Percentiles rank a stretch among this genome's conserved stretches.
These are phyloP conservation scores for Paralichthys olivaceus DNA, from an alignment of 2,113 vertebrate species.

Conservation along the genomic window DNA sequence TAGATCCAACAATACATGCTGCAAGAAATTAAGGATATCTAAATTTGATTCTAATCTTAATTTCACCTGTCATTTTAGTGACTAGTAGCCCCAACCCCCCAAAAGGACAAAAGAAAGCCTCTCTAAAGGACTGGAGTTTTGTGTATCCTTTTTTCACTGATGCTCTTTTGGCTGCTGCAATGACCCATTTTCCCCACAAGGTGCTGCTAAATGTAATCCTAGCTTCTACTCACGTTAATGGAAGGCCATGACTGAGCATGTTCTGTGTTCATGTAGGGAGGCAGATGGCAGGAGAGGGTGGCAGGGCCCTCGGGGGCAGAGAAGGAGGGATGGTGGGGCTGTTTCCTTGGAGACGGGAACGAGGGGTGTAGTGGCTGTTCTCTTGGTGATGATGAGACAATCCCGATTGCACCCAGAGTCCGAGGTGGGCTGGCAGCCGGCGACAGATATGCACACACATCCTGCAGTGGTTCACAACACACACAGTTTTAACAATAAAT, in stretches of 20 bases:
- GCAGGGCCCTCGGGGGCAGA: slow-evolving; percentile 82
- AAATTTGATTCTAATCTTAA: too few species aligned
- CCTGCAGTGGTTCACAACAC: slow-evolving; percentile 33
- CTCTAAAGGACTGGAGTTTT: too few species aligned
- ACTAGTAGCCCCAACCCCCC: too few species aligned
- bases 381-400: slow-evolving; percentile 40
- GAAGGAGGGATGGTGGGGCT: slow-evolving; percentile 69
- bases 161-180: too few species aligned
- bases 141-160: too few species aligned
- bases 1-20: too few species aligned
- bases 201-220: background rate
- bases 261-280: slow-evolving; percentile 80
- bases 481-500: background rate
- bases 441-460: slow-evolving; percentile 48
- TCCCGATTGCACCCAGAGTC: slow-evolving; percentile 70
- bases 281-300: slow-evolving; percentile 82
- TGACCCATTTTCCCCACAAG: background rate
- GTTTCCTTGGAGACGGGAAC: slow-evolving; percentile 75
- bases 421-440: slow-evolving; percentile 83
- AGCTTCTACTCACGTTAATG: slow-evolving; percentile 87
- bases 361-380: slow-evolving; percentile 74
- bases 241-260: slow-evolving; percentile 96
- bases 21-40: too few species aligned
- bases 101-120: too few species aligned
- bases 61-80: too few species aligned